A percentile compares a stretch with the other conserved stretches of the same genome.
Evolutionary conservation across 2,888 invertebrate species (phyloP).

Genomic region (Ornithoptera priamus): DNA sequence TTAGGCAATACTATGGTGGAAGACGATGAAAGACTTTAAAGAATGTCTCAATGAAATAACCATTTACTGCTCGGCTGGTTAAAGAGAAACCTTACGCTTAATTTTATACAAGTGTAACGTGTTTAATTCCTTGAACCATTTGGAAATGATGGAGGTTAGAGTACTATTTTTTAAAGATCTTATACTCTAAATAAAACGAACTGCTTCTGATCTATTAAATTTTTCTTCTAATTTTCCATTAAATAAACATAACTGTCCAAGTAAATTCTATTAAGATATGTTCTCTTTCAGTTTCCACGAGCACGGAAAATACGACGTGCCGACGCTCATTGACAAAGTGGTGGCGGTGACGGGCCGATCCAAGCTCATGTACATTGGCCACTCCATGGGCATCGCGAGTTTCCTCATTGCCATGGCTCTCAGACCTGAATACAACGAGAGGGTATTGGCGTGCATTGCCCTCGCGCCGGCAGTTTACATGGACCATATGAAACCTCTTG

Average conservation of each 20-base stretch:
- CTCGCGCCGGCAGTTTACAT: conserved; percentile 78
- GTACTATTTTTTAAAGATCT: too few species aligned
- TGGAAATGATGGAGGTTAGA: too few species aligned
- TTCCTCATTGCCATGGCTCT: conserved; percentile 78
- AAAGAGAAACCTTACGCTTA: background rate
- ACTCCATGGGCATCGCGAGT: conserved; percentile 80
- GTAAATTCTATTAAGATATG: background rate
- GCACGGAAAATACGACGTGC: conserved; percentile 79
- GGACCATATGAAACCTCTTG: conserved; percentile 49
- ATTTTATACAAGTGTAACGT: background rate
- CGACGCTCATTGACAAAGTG: conserved; percentile 77
- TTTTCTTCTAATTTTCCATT: too few species aligned
- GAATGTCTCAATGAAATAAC: too few species aligned
- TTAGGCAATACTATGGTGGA: too few species aligned
- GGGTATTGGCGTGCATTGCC: conserved; percentile 71
- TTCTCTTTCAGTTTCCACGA: conserved; percentile 75
- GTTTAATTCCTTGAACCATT: background rate
- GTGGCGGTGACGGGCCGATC: conserved; percentile 61
- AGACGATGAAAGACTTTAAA: too few species aligned
- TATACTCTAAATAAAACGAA: too few species aligned
- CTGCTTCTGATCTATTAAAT: too few species aligned
- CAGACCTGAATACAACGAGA: conserved; percentile 77
- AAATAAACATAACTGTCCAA: background rate
- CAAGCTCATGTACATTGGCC: conserved; percentile 76
- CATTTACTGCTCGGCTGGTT: too few species aligned